These are phyloP conservation scores for Nettapus auritus DNA, from an alignment of 2,113 vertebrate genomes.

Conservation along the genomic window DNA sequence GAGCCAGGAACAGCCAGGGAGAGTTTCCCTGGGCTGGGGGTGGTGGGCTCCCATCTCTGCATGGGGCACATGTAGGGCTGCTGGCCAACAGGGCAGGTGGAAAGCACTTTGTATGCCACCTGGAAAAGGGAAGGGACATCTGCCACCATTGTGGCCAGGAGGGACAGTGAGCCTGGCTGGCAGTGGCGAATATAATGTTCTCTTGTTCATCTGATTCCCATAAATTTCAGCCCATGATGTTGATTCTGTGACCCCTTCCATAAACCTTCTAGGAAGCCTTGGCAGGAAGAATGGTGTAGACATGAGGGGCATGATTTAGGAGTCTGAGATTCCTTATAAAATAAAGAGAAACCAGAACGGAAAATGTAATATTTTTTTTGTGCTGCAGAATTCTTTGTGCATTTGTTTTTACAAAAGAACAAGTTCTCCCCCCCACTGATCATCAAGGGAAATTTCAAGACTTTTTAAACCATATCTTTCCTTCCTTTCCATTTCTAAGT, in stretches of 20 bases:
- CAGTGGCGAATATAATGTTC: background rate
- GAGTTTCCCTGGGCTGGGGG: background rate
- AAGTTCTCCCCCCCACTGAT: background rate
- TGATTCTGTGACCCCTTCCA: background rate
- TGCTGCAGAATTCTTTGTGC: background rate
- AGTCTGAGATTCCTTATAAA: background rate
- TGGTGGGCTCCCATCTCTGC: background rate
- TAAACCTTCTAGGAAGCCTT: background rate
- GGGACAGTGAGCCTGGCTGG: background rate
- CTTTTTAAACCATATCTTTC: background rate
- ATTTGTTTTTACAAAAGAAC: background rate
- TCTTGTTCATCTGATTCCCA: background rate
- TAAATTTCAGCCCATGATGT: background rate
- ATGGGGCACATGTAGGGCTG: background rate
- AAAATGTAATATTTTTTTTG: background rate
- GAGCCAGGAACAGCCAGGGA: accelerated
- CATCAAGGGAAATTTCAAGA: background rate
- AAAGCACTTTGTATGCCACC: background rate
- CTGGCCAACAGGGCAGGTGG: no score
- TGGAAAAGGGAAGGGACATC: background rate
- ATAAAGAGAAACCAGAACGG: background rate
- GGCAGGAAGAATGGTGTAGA: background rate
- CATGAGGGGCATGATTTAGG: background rate
- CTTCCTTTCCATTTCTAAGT: background rate
- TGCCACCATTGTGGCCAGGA: background rate